phyloP scores from a whole-genome alignment of 1,140 invertebrate genomes.

The Physella acuta region DNA sequence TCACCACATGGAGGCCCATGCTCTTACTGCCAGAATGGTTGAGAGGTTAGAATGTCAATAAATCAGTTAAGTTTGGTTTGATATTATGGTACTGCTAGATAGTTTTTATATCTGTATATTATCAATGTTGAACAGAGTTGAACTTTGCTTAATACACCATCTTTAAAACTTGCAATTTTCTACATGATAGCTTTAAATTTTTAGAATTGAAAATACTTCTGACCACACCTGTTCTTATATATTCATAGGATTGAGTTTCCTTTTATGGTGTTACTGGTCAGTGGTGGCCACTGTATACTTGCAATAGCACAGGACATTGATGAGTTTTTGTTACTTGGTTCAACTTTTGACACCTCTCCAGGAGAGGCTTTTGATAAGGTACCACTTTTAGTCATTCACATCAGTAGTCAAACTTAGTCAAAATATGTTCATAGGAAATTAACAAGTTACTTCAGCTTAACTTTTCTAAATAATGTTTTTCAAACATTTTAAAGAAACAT shows the following conservation, averaged over 20 bases:
- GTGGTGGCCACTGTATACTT: slow-evolving; percentile 83
- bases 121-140: background rate
- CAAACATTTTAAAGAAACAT: too few species aligned
- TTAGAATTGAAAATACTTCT: too few species aligned
- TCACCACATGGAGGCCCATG: slow-evolving; percentile 99
- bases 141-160: background rate
- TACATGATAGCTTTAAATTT: too few species aligned
- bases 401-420: too few species aligned
- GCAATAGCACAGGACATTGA: slow-evolving; percentile 75
- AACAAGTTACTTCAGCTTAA: too few species aligned
- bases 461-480: too few species aligned
- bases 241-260: slow-evolving; percentile 85
- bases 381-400: slow-evolving; percentile 13
- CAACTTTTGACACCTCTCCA: slow-evolving; percentile 80
- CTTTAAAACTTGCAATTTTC: too few species aligned
- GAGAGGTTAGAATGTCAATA: slow-evolving; percentile 64
- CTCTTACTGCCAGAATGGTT: slow-evolving; percentile 80
- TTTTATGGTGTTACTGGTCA: slow-evolving; percentile 84
- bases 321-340: slow-evolving; percentile 78
- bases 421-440: too few species aligned
- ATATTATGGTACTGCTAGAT: too few species aligned
- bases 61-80: background rate
- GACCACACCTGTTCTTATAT: too few species aligned
- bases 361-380: slow-evolving; percentile 91
- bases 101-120: background rate